A percentile compares a stretch with the other conserved stretches of the same genome.
phyloP scores from a whole-genome alignment of 2,888 invertebrate genomes.

The Leptinotarsa peninsularis region DNA sequence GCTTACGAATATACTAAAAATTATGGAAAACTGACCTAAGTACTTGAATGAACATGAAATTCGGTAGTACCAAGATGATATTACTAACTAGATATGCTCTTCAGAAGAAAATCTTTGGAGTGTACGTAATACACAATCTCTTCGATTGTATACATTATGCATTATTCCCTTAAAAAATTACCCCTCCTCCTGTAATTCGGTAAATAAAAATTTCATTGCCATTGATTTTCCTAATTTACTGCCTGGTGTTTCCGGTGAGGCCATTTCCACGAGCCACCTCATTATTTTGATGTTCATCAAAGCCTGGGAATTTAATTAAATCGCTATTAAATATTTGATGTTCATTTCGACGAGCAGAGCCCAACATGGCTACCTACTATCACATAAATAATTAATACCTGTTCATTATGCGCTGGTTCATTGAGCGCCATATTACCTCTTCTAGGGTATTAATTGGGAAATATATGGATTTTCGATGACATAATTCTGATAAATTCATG shows the following conservation, averaged over 20 bases:
- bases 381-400: constrained; percentile 8
- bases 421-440: neutral
- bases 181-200: neutral
- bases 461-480: neutral
- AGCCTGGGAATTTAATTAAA: constrained; percentile 6
- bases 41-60: too few relatives aligned
- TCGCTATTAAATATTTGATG: constrained; percentile 11
- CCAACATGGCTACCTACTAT: neutral
- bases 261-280: neutral
- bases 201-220: neutral
- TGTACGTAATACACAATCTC: too few relatives aligned
- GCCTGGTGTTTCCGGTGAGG: neutral
- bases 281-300: constrained; percentile 11
- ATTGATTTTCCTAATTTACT: neutral
- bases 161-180: too few relatives aligned
- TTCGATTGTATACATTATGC: too few relatives aligned
- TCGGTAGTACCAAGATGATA: too few relatives aligned
- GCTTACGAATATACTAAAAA: too few relatives aligned
- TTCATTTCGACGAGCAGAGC: neutral
- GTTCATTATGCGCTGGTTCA: constrained; percentile 6
- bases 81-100: too few relatives aligned
- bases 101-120: too few relatives aligned
- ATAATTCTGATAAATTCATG: neutral
- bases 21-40: too few relatives aligned
- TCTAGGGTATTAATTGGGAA: neutral